Evolutionary conservation across 2,797 vertebrate genomes (phyloP).

Genomic region (Crocodylus rhombifer): DNA sequence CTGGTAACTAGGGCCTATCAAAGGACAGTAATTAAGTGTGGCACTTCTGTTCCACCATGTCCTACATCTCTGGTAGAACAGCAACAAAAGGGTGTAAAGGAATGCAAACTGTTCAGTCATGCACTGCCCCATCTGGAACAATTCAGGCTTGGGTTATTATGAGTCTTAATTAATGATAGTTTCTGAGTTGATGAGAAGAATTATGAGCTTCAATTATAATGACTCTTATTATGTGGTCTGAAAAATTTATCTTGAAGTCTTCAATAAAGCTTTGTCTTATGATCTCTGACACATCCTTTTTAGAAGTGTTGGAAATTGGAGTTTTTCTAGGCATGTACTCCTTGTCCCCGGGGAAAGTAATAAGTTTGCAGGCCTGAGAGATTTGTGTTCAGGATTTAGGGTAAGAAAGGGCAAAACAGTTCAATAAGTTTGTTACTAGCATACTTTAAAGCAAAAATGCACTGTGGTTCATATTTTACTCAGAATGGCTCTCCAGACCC

Average conservation of each 20-base stretch:
- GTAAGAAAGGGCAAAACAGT: neutral
- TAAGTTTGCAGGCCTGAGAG: neutral
- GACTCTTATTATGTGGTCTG: neutral
- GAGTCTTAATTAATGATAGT: neutral
- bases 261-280: neutral
- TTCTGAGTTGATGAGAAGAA: neutral
- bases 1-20: neutral
- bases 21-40: neutral
- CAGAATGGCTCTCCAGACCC: neutral
- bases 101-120: fast-evolving
- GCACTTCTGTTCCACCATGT: neutral
- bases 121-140: neutral
- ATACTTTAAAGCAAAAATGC: neutral
- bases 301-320: neutral
- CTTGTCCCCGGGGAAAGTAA: no score
- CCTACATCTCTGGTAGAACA: neutral
- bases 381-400: neutral
- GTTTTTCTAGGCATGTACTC: neutral
- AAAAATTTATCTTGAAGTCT: neutral
- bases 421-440: no score
- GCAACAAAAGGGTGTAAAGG: neutral
- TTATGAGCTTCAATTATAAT: neutral
- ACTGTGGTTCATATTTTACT: neutral
- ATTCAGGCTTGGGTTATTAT: neutral
- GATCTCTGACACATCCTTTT: neutral